A percentile compares a stretch with the other conserved stretches of the same genome.
Evolutionary conservation across 2,797 vertebrate species (phyloP).

Genomic region (Falco peregrinus): DNA sequence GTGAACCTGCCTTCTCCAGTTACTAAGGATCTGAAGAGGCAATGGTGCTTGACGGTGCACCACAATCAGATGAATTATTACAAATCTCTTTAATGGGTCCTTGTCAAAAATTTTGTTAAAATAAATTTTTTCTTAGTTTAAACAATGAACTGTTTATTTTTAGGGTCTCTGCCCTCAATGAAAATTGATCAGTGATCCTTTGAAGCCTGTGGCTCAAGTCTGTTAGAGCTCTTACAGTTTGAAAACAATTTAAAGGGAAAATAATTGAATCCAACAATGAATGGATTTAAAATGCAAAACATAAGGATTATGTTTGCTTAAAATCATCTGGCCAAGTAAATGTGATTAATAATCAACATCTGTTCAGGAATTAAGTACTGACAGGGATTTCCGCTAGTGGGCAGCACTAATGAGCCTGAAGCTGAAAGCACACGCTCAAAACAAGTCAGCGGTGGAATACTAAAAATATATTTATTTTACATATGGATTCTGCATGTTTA

Average conservation of each 20-base stretch:
- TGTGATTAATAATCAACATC: not conserved
- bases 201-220: not conserved
- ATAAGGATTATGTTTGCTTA: not conserved
- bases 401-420: not conserved
- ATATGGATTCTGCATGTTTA: not conserved
- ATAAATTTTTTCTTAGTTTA: not conserved
- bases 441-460: not conserved
- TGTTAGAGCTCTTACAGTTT: not conserved
- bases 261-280: not conserved
- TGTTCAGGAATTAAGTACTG: not conserved
- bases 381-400: not conserved
- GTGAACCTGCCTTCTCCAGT: not conserved
- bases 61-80: not conserved
- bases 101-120: not conserved
- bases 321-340: not conserved
- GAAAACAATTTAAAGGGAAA: not conserved
- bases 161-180: not conserved
- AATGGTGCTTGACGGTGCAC: not conserved
- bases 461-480: not conserved
- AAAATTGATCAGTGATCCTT: not conserved
- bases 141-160: not conserved
- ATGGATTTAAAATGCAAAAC: not conserved
- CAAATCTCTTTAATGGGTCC: not conserved
- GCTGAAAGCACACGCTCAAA: not conserved
- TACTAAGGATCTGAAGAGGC: not conserved